Evolutionary conservation across 1,140 invertebrate genomes (phyloP).

Genomic region (Dolichoris vasculosae): DNA sequence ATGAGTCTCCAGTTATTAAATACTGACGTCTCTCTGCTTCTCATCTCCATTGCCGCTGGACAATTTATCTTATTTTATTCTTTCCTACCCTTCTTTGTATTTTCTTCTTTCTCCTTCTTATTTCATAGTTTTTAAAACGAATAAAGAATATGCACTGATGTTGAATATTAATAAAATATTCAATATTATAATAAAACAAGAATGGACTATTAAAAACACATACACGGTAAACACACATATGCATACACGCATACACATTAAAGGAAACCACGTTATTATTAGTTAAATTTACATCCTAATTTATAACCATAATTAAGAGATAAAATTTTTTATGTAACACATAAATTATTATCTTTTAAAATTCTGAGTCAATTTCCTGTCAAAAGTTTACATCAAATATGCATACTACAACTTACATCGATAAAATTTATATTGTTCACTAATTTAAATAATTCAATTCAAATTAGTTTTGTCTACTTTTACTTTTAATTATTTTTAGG

Average conservation of each 20-base stretch:
- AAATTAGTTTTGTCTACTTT: too few species aligned
- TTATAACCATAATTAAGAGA: conserved; percentile 33
- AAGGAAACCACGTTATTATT: too few species aligned
- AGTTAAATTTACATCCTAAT: conserved; percentile 38
- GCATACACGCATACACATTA: too few species aligned
- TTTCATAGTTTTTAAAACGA: not conserved
- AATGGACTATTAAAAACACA: not conserved
- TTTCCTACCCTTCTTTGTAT: not conserved
- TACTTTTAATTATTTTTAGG: too few species aligned
- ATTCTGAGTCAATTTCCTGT: conserved; percentile 10
- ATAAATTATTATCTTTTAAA: conserved; percentile 26
- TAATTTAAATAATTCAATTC: conserved; percentile 2
- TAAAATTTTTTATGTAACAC: conserved; percentile 23
- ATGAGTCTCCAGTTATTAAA: conserved; percentile 69
- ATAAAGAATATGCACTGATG: not conserved
- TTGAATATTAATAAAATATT: conserved; percentile 5
- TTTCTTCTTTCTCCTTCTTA: not conserved
- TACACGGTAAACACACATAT: not conserved
- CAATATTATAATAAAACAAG: not conserved
- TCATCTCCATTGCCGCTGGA: conserved; percentile 31
- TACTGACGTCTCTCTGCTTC: conserved; percentile 55
- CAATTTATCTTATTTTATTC: conserved; percentile 40
- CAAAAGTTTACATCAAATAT: not conserved
- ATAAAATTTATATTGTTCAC: conserved; percentile 7
- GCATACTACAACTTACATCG: not conserved